phyloP scores from a whole-genome alignment of 2,888 invertebrate genomes.

The Ophonus ardosiacus region DNA sequence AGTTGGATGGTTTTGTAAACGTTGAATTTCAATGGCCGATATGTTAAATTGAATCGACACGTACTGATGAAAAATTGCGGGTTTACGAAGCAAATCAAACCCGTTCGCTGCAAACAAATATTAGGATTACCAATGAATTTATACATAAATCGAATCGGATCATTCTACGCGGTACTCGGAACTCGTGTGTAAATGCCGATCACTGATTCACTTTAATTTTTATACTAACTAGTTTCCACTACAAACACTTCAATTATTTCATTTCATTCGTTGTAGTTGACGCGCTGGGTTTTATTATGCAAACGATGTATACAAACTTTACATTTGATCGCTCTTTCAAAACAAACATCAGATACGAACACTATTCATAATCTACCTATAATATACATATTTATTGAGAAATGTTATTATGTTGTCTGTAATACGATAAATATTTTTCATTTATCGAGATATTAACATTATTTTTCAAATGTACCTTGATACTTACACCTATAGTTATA shows the following conservation, averaged over 20 bases:
- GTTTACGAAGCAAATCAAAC: conserved; percentile 32
- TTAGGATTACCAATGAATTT: conserved; percentile 41
- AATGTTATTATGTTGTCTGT: too few relatives aligned
- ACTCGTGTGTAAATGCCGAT: neutral
- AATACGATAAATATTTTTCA: too few relatives aligned
- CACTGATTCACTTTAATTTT: conserved; percentile 19
- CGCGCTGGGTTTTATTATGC: neutral
- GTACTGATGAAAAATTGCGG: conserved; percentile 36
- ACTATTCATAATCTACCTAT: neutral
- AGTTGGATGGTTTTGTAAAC: conserved; percentile 43
- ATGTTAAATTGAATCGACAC: conserved; percentile 49
- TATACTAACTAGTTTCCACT: conserved; percentile 8
- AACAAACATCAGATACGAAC: neutral
- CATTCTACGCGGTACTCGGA: neutral
- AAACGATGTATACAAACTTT: neutral
- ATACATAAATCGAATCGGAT: conserved; percentile 32
- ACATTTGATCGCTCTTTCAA: neutral
- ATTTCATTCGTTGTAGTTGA: neutral
- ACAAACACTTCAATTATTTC: neutral
- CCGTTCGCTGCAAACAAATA: conserved; percentile 36
- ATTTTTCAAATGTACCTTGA: too few relatives aligned
- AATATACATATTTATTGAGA: too few relatives aligned
- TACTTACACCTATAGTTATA: too few relatives aligned
- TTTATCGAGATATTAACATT: too few relatives aligned
- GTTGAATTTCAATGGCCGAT: conserved; percentile 37